phyloP scores from a whole-genome alignment of 2,888 invertebrate species.

The Meiosimyza platycephala region DNA sequence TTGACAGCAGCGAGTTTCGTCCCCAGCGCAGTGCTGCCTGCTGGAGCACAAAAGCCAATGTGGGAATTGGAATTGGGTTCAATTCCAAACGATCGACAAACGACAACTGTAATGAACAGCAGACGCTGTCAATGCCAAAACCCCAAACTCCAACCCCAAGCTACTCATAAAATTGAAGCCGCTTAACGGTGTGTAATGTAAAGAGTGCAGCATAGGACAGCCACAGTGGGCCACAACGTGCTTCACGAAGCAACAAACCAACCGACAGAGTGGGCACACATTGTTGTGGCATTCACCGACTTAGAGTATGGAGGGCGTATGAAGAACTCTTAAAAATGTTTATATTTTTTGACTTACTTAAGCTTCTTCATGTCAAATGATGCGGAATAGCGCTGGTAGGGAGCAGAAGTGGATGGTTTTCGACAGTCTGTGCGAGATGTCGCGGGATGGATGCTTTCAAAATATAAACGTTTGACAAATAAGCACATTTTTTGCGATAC shows the following conservation, averaged over 20 bases:
- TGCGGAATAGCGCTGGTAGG: conserved; percentile 28
- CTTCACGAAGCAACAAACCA: background rate
- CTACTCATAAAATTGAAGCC: background rate
- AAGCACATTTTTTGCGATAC: conserved; percentile 31
- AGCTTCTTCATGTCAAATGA: conserved; percentile 27
- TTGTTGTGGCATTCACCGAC: background rate
- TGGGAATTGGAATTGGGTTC: conserved; percentile 44
- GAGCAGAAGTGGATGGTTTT: background rate
- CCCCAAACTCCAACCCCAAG: background rate
- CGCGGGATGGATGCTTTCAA: background rate
- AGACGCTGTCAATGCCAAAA: background rate
- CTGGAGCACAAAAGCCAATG: background rate
- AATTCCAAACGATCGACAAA: conserved; percentile 44
- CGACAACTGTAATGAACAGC: conserved; percentile 26
- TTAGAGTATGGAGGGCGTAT: background rate
- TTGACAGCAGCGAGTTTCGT: background rate
- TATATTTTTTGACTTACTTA: conserved; percentile 19
- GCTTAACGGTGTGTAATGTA: conserved; percentile 15
- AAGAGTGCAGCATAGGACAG: background rate
- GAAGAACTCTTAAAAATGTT: conserved; percentile 21
- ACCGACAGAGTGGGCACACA: background rate
- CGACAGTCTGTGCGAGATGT: background rate
- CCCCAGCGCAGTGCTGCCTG: background rate
- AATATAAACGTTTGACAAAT: conserved; percentile 33
- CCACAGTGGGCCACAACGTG: conserved; percentile 8